Evolutionary conservation across 2,797 vertebrate genomes (phyloP).

Genomic region (Psittacula derbiana): DNA sequence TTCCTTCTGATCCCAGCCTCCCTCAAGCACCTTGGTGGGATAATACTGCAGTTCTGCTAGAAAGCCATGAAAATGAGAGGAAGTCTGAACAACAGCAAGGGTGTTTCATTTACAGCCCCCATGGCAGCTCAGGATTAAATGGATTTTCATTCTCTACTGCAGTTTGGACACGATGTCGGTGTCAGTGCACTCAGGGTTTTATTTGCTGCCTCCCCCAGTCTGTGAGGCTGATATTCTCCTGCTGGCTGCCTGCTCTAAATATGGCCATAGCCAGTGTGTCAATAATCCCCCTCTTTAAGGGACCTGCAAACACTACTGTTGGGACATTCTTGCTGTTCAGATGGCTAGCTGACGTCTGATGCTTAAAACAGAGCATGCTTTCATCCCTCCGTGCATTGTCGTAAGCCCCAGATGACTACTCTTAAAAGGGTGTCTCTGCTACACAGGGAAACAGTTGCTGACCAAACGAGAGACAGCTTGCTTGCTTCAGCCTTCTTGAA

Average conservation of each 20-base stretch:
- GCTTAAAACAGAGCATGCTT: conserved; percentile 90
- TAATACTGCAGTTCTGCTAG: not conserved
- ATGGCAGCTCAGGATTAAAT: not conserved
- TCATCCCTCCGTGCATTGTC: conserved; percentile 86
- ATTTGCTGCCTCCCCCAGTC: not conserved
- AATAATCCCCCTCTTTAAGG: conserved; percentile 78
- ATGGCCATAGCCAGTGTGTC: conserved; percentile 83
- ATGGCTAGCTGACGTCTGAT: conserved; percentile 85
- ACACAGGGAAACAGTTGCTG: conserved; percentile 80
- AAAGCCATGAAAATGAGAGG: not conserved
- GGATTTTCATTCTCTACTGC: not conserved
- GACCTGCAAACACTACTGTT: conserved; percentile 80
- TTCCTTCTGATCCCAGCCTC: not conserved
- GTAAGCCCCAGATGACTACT: conserved; percentile 80
- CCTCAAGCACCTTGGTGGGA: not conserved
- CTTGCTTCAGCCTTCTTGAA: conserved; percentile 60
- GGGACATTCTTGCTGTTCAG: conserved; percentile 93
- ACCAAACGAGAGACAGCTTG: conserved; percentile 44
- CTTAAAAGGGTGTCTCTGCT: conserved; percentile 88
- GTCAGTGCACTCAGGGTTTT: not conserved
- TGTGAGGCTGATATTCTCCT: conserved; percentile 31
- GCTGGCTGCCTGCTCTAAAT: conserved; percentile 78
- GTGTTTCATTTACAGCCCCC: not conserved
- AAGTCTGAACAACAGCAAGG: not conserved
- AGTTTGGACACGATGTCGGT: not conserved